phyloP scores from a whole-genome alignment of 2,888 invertebrate genomes.

The Drosophila ustulata region DNA sequence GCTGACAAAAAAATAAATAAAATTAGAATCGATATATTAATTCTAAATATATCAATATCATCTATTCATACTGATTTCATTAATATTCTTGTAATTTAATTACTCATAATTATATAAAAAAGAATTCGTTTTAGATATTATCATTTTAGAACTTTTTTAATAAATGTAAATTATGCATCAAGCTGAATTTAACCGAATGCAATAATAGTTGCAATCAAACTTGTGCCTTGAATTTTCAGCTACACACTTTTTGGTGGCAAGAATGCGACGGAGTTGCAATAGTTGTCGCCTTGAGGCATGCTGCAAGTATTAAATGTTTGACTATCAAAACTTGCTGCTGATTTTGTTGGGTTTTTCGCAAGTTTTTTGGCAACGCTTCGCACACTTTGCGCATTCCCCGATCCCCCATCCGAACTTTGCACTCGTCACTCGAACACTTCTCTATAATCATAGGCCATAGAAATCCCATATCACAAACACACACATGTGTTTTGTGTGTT shows the following conservation, averaged over 20 bases:
- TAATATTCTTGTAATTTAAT: too few species aligned
- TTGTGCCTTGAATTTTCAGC: not conserved
- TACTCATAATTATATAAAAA: too few species aligned
- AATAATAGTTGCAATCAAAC: not conserved
- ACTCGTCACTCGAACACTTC: not conserved
- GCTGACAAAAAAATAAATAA: too few species aligned
- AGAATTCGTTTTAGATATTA: too few species aligned
- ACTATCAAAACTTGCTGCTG: slow-evolving; percentile 30
- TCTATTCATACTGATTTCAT: too few species aligned
- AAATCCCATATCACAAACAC: slow-evolving; percentile 2
- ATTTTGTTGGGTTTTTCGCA: slow-evolving; percentile 23
- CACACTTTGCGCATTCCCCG: slow-evolving; percentile 3
- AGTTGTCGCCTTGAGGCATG: not conserved
- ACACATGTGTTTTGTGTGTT: slow-evolving; percentile 15
- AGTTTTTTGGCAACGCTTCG: slow-evolving; percentile 23
- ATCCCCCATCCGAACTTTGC: not conserved
- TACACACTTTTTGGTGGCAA: not conserved
- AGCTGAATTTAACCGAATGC: not conserved
- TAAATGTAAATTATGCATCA: not conserved
- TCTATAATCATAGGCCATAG: slow-evolving; percentile 13
- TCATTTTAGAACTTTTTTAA: not conserved
- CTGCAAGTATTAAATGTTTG: slow-evolving; percentile 13
- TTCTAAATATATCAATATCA: too few species aligned
- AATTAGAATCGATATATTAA: too few species aligned
- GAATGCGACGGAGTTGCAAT: slow-evolving; percentile 4